Base-by-base conservation (phyloP, 2,888 invertebrate genomes). In the Polyommatus icarus region DNA sequence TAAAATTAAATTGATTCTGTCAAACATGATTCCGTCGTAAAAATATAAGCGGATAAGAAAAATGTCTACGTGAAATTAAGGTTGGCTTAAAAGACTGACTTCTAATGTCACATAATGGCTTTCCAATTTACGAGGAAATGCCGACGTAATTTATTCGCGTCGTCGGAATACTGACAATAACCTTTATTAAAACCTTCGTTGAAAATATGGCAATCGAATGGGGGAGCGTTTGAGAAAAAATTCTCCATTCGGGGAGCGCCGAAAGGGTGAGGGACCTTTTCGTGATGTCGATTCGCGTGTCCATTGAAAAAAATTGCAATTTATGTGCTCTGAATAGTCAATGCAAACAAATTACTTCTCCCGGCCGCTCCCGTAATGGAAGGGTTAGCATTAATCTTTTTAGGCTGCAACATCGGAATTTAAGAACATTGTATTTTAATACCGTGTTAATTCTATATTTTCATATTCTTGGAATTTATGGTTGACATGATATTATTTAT, bases 241-340 rank as follows among this genome's bases (percentile, higher is more conserved):
- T 78, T 77, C 80, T 79, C 76, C 81, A 78, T 79, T 80, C 78
- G 77, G 50, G 50, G 32, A 72, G 36, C 32, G 71, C 20, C 76
- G 80, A 73, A 80, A 79, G 82, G 82, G 81, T 81, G 82, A 80
- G 80, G 82, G 80, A 84, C 85, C 85, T 82, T 85, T 90, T 85
- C 91, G 91, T 91, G 91, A 87, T 88, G 86, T 85, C 76, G 88
- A 88, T 89, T 90, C 85, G 86, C 88, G 87, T 87, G 89, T 84
- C 84, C 86, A 86, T 88, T 89, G 80, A 78, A 80, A 87, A 89
- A 90, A 89, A 88, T 83, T 83, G 83, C 85, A 87, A 89, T 90
- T 90, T 90, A 89, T 85, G 88, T 87, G 87, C 86, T 82, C 86
- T 86, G 89, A 90, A 90, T 87, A 86, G 86, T 84, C 87, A 86